phyloP scores from a whole-genome alignment of 2,797 vertebrate genomes.

The Eutrigla gurnardus region DNA sequence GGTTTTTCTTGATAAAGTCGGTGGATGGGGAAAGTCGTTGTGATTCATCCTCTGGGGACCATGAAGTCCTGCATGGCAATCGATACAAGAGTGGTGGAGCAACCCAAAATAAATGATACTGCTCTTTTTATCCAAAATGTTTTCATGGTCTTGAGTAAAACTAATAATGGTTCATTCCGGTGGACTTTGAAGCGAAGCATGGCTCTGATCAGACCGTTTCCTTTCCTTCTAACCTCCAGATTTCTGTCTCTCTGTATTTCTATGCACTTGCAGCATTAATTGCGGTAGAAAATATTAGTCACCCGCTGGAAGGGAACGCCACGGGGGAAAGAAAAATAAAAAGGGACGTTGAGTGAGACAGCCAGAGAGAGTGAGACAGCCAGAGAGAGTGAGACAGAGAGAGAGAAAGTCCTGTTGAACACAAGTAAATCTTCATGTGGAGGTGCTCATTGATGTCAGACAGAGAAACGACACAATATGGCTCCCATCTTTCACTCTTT shows the following conservation, averaged over 20 bases:
- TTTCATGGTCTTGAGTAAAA: neutral
- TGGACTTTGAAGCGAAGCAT: constrained; percentile 42
- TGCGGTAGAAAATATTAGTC: constrained; percentile 81
- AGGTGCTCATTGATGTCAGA: constrained; percentile 37
- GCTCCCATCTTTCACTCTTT: constrained; percentile 12
- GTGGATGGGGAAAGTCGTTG: neutral
- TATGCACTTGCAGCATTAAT: constrained; percentile 48
- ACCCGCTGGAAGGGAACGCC: constrained; percentile 68
- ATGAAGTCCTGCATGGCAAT: too few species aligned
- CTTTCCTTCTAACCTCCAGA: constrained; percentile 21
- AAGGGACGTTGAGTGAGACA: constrained; percentile 2
- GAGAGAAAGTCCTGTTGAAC: constrained; percentile 25
- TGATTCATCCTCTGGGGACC: neutral
- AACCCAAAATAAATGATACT: neutral
- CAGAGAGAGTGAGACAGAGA: constrained; percentile 11
- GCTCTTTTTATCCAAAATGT: neutral
- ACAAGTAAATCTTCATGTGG: constrained; percentile 39
- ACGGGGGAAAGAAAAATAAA: constrained; percentile 66
- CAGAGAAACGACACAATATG: constrained; percentile 8
- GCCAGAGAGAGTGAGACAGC: neutral
- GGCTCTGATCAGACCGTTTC: constrained; percentile 49
- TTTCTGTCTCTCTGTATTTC: constrained; percentile 39
- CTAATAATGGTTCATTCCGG: neutral
- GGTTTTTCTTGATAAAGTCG: neutral
- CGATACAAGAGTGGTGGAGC: neutral